Evolutionary conservation across 2,113 vertebrate genomes (phyloP).

Genomic region (Forbesichthys papilliferus): DNA sequence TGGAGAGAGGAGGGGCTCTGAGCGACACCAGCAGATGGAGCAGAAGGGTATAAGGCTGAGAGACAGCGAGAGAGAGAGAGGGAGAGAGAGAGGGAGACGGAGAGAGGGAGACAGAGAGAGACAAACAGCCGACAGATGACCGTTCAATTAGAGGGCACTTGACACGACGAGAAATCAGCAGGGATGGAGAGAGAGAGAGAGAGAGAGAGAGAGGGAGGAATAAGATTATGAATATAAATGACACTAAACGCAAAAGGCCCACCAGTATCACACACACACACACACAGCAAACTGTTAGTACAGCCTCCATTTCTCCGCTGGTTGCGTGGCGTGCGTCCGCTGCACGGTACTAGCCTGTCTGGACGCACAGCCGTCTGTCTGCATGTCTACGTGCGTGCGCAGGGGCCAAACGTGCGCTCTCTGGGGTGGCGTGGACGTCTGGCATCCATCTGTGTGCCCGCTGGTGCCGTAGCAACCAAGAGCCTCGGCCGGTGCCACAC

Average conservation of each 20-base stretch:
- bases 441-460: conserved; percentile 73
- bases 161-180: conserved; percentile 31
- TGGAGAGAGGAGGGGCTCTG: conserved; percentile 2
- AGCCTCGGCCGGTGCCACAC: conserved; percentile 67
- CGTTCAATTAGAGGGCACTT: conserved; percentile 71
- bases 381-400: neutral
- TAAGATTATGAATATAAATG: conserved; percentile 41
- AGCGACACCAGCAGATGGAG: conserved; percentile 9
- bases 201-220: conserved; percentile 22
- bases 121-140: conserved; percentile 65
- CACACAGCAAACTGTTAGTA: conserved; percentile 5
- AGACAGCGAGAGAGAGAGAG: conserved; percentile 10
- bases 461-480: conserved; percentile 74
- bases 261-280: neutral
- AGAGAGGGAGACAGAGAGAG: conserved; percentile 35
- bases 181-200: conserved; percentile 16
- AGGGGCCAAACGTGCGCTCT: conserved; percentile 50
- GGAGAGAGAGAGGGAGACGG: conserved; percentile 3
- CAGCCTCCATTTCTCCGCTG: neutral
- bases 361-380: neutral
- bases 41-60: conserved; percentile 8
- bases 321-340: neutral
- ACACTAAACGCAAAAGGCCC: conserved; percentile 33
- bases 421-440: conserved; percentile 57
- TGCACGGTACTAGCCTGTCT: neutral